Percentiles rank a stretch among this genome's conserved stretches.
These are phyloP conservation scores for Mormyrops boulengeri DNA, from an alignment of 2,797 vertebrate species.

Conservation along the genomic window DNA sequence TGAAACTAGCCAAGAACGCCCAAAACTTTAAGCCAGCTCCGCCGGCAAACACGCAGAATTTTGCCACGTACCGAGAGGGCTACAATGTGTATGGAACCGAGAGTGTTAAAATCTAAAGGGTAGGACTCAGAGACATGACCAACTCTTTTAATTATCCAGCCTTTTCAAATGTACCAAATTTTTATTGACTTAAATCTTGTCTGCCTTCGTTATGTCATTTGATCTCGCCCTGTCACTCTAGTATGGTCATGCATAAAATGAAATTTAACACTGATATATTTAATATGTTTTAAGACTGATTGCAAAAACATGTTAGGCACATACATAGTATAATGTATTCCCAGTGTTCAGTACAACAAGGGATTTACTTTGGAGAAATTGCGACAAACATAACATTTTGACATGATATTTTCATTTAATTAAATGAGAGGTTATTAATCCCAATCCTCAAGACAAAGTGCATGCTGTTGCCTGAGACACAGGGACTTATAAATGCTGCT, in stretches of 20 bases:
- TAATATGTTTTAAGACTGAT: neutral
- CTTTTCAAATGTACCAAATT: neutral
- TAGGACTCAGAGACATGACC: slow-evolving; percentile 58
- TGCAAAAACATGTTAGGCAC: neutral
- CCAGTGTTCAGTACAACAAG: neutral
- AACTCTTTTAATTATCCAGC: neutral
- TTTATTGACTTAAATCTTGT: neutral
- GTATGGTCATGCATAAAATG: neutral
- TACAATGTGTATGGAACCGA: slow-evolving; percentile 99
- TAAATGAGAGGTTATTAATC: neutral
- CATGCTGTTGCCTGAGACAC: neutral
- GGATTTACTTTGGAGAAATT: neutral
- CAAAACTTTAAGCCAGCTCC: slow-evolving; percentile 99
- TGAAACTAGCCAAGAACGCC: slow-evolving; percentile 98
- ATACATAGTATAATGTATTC: neutral
- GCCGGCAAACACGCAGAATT: slow-evolving; percentile 97
- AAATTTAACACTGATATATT: neutral
- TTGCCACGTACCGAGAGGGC: slow-evolving; percentile 99
- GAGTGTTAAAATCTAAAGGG: slow-evolving; percentile 99
- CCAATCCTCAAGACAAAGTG: neutral
- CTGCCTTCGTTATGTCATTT: neutral
- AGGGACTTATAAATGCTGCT: neutral
- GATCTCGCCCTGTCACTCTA: neutral
- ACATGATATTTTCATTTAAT: neutral
- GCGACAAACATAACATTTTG: neutral